These are phyloP conservation scores for Ambastaia sidthimunki DNA, from an alignment of 2,797 vertebrate genomes.

Conservation along the genomic window DNA sequence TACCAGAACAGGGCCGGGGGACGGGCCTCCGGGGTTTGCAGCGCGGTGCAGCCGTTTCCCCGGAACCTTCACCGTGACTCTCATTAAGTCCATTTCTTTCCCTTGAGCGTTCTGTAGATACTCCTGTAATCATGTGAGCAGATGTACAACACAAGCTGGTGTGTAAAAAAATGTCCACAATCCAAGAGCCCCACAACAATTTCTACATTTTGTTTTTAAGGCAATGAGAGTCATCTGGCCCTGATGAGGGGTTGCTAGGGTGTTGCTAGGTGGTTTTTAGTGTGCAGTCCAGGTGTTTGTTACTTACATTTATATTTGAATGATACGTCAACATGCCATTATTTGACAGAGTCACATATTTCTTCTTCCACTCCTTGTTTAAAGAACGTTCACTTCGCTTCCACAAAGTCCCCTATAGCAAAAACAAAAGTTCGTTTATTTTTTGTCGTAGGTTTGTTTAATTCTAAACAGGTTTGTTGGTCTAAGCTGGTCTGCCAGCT, in stretches of 20 bases:
- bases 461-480: too few relatives aligned
- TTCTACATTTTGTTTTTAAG: too few relatives aligned
- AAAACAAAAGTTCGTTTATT: neutral
- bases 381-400: slow-evolving; percentile 96
- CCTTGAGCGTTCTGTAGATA: slow-evolving; percentile 90
- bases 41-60: slow-evolving; percentile 93
- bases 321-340: slow-evolving; percentile 91
- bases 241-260: too few relatives aligned
- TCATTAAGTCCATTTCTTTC: slow-evolving; percentile 93
- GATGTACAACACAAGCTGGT: too few relatives aligned
- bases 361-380: slow-evolving; percentile 99
- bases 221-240: too few relatives aligned
- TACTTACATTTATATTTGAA: slow-evolving; percentile 86
- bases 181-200: too few relatives aligned
- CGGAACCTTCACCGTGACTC: slow-evolving; percentile 95
- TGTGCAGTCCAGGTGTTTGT: too few relatives aligned
- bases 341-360: slow-evolving; percentile 92
- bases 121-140: slow-evolving; percentile 74
- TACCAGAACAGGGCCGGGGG: slow-evolving; percentile 17
- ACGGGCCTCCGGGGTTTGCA: slow-evolving; percentile 80
- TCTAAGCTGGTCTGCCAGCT: too few relatives aligned
- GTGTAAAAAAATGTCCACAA: too few relatives aligned
- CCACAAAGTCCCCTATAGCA: slow-evolving; percentile 71
- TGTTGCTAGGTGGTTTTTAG: too few relatives aligned
- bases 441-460: too few relatives aligned